phyloP scores from a whole-genome alignment of 1,140 invertebrate genomes.

The Drosophila sp. region DNA sequence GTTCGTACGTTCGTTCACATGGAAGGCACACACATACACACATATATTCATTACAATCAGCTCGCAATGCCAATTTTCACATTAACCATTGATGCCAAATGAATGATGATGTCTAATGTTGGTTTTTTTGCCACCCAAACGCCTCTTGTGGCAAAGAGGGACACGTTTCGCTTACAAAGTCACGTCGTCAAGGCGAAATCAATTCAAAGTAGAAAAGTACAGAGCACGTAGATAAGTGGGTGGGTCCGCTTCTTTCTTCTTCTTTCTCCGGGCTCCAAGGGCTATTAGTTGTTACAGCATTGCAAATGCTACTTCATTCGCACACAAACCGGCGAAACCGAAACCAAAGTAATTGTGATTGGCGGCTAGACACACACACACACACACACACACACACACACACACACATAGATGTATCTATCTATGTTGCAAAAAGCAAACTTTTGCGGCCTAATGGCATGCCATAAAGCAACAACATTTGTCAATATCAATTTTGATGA shows the following conservation, averaged over 20 bases:
- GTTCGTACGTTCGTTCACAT: conserved; percentile 55
- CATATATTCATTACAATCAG: conserved; percentile 69
- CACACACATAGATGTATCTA: conserved; percentile 14
- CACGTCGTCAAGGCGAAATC: conserved; percentile 52
- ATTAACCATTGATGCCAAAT: conserved; percentile 76
- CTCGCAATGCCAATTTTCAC: conserved; percentile 66
- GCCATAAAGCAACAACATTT: conserved; percentile 71
- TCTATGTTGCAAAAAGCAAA: conserved; percentile 46
- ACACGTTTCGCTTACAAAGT: conserved; percentile 18
- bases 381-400: neutral
- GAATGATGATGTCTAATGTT: conserved; percentile 59
- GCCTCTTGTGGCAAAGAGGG: neutral
- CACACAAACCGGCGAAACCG: conserved; percentile 3
- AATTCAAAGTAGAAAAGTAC: conserved; percentile 62
- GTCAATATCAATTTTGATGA: conserved; percentile 75
- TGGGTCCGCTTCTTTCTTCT: conserved; percentile 14
- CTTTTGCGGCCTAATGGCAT: conserved; percentile 66
- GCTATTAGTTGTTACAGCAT: conserved; percentile 28
- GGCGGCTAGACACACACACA: conserved; percentile 52
- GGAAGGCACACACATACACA: conserved; percentile 65
- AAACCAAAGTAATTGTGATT: conserved; percentile 70
- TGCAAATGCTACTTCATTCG: conserved; percentile 44
- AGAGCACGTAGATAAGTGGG: conserved; percentile 49
- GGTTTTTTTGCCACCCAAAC: neutral
- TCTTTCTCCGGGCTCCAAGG: conserved; percentile 10